phyloP scores from a whole-genome alignment of 2,888 invertebrate genomes.

The Pseudeuparius sepicola region DNA sequence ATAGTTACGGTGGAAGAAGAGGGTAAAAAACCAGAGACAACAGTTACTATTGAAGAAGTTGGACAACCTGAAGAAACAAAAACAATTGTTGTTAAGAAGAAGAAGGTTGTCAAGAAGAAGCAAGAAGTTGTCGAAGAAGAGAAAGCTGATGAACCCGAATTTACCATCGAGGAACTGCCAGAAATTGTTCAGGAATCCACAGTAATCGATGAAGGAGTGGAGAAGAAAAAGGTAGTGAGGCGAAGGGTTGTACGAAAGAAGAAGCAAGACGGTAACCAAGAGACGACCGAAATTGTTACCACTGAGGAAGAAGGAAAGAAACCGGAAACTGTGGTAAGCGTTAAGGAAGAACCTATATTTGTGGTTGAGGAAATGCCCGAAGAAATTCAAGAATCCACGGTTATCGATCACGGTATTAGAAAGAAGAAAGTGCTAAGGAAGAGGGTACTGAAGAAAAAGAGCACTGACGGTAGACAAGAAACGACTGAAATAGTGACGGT shows the following conservation, averaged over 20 bases:
- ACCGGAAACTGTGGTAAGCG: slow-evolving; percentile 27
- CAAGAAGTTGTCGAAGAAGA: background rate
- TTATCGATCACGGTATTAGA: slow-evolving; percentile 21
- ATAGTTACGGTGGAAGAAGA: slow-evolving; percentile 34
- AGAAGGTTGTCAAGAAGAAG: background rate
- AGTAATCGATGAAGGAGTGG: slow-evolving; percentile 32
- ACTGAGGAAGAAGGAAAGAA: slow-evolving; percentile 31
- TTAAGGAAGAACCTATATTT: slow-evolving; percentile 25
- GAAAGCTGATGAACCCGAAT: slow-evolving; percentile 21
- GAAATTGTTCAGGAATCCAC: slow-evolving; percentile 26
- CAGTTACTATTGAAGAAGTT: slow-evolving; percentile 28
- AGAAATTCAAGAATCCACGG: slow-evolving; percentile 31
- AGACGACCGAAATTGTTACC: slow-evolving; percentile 32
- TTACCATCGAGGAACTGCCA: slow-evolving; percentile 25
- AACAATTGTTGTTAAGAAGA: slow-evolving; percentile 2
- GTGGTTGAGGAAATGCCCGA: slow-evolving; percentile 32
- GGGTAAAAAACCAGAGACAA: slow-evolving; percentile 27
- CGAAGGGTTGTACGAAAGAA: slow-evolving; percentile 25
- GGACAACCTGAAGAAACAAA: background rate
- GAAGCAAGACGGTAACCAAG: slow-evolving; percentile 30
- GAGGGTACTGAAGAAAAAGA: slow-evolving; percentile 33
- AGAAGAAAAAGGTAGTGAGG: slow-evolving; percentile 30
- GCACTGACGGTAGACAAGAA: slow-evolving; percentile 31
- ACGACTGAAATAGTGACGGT: slow-evolving; percentile 40
- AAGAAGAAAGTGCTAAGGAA: slow-evolving; percentile 32